Evolutionary conservation across 2,888 invertebrate species (phyloP).

Genomic region (Pyrocoelia pectoralis): DNA sequence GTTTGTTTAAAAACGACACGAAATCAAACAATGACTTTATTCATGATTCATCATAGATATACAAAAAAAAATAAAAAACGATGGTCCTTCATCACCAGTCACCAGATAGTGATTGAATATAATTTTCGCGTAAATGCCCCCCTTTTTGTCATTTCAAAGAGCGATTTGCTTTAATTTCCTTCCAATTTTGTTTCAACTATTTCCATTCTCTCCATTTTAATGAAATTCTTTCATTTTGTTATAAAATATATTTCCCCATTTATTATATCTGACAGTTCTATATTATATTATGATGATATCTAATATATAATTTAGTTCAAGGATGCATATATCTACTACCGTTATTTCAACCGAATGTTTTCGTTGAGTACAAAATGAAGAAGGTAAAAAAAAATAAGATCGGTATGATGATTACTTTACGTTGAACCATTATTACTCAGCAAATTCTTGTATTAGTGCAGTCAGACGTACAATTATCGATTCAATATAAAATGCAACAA

Average conservation of each 20-base stretch:
- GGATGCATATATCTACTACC: conserved; percentile 21
- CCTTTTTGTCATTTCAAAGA: no score
- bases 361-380: not conserved
- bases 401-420: not conserved
- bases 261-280: conserved; percentile 15
- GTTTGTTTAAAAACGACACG: not conserved
- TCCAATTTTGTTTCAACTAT: no score
- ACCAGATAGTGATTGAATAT: no score
- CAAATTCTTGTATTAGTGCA: conserved; percentile 33
- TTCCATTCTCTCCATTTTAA: not conserved
- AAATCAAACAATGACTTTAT: no score
- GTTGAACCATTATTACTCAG: conserved; percentile 23
- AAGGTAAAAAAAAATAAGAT: not conserved
- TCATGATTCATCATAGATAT: no score
- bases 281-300: conserved; percentile 20
- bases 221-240: not conserved
- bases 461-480: conserved; percentile 39
- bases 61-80: no score
- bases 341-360: not conserved
- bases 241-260: not conserved
- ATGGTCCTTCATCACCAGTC: no score
- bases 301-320: conserved; percentile 19
- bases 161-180: no score
- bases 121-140: no score
- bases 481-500: conserved; percentile 37